Conservation (phyloP, 2,888 invertebrate genomes). For the Ischnus inquisitorius region DNA sequence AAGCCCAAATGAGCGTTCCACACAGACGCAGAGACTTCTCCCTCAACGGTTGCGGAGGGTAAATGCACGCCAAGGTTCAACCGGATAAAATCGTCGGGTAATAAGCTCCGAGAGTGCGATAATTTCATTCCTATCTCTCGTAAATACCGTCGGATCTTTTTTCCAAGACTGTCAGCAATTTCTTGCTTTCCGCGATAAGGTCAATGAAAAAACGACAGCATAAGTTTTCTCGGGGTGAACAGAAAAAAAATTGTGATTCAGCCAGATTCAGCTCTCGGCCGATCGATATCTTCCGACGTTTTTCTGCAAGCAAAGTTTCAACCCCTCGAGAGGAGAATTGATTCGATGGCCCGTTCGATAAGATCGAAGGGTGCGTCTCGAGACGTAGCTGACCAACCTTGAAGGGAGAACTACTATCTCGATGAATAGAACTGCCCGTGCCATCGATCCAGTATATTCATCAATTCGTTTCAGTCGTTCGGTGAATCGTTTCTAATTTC, state of each 20-base stretch:
- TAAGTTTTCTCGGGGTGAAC: neutral
- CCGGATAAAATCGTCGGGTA: constrained; percentile 31
- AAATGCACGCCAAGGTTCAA: neutral
- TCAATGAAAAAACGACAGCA: neutral
- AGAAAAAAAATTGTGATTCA: neutral
- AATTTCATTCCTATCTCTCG: constrained; percentile 26
- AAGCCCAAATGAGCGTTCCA: constrained; percentile 5
- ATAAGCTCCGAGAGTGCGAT: constrained; percentile 34
- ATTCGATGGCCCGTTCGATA: constrained; percentile 38
- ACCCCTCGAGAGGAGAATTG: constrained; percentile 34
- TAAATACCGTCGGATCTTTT: neutral
- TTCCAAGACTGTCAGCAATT: neutral
- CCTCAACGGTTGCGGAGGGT: neutral
- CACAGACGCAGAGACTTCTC: neutral
- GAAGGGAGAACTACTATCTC: neutral
- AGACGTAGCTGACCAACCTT: constrained; percentile 1
- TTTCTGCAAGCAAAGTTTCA: neutral
- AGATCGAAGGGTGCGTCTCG: constrained; percentile 23
- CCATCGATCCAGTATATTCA: constrained; percentile 4
- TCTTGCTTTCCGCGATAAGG: neutral
- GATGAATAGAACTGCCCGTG: constrained; percentile 8
- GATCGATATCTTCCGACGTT: neutral
- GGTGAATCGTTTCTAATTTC: constrained; percentile 10
- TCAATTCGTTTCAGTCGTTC: neutral
- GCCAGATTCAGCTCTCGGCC: neutral